Evolutionary conservation across 2,888 invertebrate species (phyloP), one percentile per base, ranked within the genome.

Genomic region (Gryllus longicercus): DNA sequence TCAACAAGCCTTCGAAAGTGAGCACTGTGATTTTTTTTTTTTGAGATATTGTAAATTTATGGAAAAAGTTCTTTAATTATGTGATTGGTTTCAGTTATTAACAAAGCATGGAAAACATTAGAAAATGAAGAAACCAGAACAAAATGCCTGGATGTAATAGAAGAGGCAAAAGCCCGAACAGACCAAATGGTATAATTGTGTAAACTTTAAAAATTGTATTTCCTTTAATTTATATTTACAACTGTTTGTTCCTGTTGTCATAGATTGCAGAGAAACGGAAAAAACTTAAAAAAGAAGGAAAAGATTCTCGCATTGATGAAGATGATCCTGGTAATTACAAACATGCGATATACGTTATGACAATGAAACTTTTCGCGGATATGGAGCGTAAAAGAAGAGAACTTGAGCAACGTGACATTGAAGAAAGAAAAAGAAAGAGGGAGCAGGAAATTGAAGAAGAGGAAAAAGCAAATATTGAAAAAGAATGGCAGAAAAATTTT

Each of bases 401-500:
- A 85, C 88, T 96, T 78, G 96, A 97, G 84, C 93, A 93, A 18
- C 90, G 97, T 77, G 97, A 96, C 84, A 94, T 95, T 88, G 97
- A 98, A 86, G 97, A 97, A 85, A 91, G 97, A 79, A 98, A 98
- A 87, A 89, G 98, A 77, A 97, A 97, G 88, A 90, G 98, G 12
- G 98, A 98, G 87, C 93, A 95, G 23, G 97, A 98, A 89, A 93
- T 96, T 79, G 96, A 96, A 82, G 96, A 95, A 80, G 97, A 97
- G 85, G 97, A 98, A 85, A 94, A 94, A 84, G 91, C 93, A 81
- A 94, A 96, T 82, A 88, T 95, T 78, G 96, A 98, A 85, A 95
- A 96, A 84, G 98, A 99, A 87, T 99, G 98, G 97, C 96, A 98
- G 83, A 97, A 98, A 86, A 99, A 99, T 88, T 99, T 98, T 89